phyloP scores from a whole-genome alignment of 2,888 invertebrate species.

The Laspeyria flexula region DNA sequence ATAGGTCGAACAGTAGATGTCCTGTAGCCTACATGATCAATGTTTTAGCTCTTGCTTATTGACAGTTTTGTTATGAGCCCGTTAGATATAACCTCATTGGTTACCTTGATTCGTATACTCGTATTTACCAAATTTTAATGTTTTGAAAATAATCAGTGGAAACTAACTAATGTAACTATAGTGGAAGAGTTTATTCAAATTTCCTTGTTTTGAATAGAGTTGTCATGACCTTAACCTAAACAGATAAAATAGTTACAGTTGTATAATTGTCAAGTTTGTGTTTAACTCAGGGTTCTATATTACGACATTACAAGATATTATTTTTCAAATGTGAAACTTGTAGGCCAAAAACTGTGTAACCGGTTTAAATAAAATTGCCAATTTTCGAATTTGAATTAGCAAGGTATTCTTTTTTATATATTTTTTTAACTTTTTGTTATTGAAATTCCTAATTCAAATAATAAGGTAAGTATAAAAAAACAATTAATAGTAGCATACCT shows the following conservation, averaged over 20 bases:
- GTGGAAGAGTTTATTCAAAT: conserved; percentile 4
- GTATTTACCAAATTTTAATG: not conserved
- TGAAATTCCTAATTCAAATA: no score
- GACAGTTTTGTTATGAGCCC: not conserved
- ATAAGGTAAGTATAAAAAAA: no score
- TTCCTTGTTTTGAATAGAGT: conserved; percentile 2
- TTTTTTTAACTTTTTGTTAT: no score
- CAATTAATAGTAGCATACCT: no score
- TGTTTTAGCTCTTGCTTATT: not conserved
- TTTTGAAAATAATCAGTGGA: not conserved
- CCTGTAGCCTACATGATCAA: no score
- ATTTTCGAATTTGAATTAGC: no score
- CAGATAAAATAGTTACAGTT: conserved; percentile 3
- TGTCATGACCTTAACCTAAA: conserved; percentile 16
- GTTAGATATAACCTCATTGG: not conserved
- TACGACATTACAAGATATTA: not conserved
- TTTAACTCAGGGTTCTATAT: not conserved
- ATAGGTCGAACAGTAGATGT: no score
- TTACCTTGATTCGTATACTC: not conserved
- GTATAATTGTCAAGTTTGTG: not conserved
- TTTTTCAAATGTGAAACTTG: no score
- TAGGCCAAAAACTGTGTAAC: no score
- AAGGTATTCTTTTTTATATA: no score
- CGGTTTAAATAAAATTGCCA: no score
- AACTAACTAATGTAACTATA: not conserved